Conservation (phyloP, 2,797 vertebrate species). For the Pelodytes ibericus region DNA sequence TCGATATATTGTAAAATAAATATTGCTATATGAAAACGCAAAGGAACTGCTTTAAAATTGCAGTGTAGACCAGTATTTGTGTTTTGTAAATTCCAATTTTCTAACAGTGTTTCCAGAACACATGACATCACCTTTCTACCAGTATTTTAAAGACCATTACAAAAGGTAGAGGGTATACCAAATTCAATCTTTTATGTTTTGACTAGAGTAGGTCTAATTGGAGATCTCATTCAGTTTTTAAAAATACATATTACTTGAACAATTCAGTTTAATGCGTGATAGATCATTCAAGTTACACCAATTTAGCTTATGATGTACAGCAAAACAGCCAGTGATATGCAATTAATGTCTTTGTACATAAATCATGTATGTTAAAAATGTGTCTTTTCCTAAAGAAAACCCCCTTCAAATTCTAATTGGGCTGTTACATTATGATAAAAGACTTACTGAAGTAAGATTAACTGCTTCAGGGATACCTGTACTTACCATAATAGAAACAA, state of each 20-base stretch:
- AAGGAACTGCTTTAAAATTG: no score
- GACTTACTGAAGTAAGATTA: not conserved
- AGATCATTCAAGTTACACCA: not conserved
- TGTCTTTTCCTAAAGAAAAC: constrained; percentile 4
- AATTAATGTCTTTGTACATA: not conserved
- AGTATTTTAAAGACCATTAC: not conserved
- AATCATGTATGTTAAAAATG: constrained; percentile 16
- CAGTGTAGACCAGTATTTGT: no score
- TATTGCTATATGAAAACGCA: no score
- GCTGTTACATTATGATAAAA: constrained; percentile 9
- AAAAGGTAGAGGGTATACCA: not conserved
- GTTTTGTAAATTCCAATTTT: no score
- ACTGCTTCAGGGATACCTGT: not conserved
- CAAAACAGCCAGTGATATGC: constrained; percentile 11
- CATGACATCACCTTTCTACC: no score
- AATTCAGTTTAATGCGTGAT: constrained; percentile 16
- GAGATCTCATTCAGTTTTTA: no score
- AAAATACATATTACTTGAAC: constrained; percentile 1
- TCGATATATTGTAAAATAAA: no score
- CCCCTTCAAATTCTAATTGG: constrained; percentile 7
- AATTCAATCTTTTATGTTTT: not conserved
- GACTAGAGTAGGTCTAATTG: no score
- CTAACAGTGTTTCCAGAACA: no score
- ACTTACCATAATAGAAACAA: not conserved
- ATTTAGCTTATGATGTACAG: not conserved